Conservation (phyloP, 2,888 invertebrate species). For the Loripinus fragilis region DNA sequence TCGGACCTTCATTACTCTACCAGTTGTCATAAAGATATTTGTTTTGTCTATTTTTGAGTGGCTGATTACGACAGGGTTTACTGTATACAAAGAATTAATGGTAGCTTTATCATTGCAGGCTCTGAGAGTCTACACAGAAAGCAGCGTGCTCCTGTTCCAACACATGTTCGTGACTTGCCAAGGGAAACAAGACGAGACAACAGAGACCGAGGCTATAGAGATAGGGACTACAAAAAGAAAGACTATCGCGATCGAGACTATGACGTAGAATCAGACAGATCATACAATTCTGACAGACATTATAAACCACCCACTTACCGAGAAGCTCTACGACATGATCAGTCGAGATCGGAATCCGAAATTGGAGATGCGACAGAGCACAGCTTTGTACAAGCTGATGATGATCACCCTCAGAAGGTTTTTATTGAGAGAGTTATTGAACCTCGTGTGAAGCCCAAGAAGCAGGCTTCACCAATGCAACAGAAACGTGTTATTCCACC, state of each 20-base stretch:
- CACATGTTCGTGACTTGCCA: slow-evolving; percentile 22
- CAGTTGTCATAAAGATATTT: too few relatives aligned
- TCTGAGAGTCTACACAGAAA: slow-evolving; percentile 49
- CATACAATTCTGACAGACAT: slow-evolving; percentile 32
- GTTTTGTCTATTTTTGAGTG: too few relatives aligned
- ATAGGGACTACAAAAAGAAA: slow-evolving; percentile 28
- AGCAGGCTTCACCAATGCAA: slow-evolving; percentile 1
- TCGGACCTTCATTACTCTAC: too few relatives aligned
- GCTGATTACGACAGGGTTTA: too few relatives aligned
- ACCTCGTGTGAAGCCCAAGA: slow-evolving; percentile 56
- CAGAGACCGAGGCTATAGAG: slow-evolving; percentile 23
- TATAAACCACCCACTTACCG: slow-evolving; percentile 57
- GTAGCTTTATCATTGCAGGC: slow-evolving; percentile 39
- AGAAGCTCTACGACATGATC: slow-evolving; percentile 49
- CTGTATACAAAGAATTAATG: too few relatives aligned
- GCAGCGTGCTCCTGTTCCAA: slow-evolving; percentile 42
- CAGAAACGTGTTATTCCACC: slow-evolving; percentile 46
- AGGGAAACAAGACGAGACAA: background rate
- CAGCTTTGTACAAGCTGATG: slow-evolving; percentile 69
- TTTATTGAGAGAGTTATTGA: slow-evolving; percentile 69
- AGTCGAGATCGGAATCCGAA: slow-evolving; percentile 49
- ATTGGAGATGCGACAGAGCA: slow-evolving; percentile 44
- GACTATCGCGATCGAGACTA: slow-evolving; percentile 37
- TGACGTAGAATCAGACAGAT: slow-evolving; percentile 43
- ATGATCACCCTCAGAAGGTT: slow-evolving; percentile 69